Evolutionary conservation across 2,888 invertebrate genomes (phyloP).

Genomic region (Tolmerus cingulatus): DNA sequence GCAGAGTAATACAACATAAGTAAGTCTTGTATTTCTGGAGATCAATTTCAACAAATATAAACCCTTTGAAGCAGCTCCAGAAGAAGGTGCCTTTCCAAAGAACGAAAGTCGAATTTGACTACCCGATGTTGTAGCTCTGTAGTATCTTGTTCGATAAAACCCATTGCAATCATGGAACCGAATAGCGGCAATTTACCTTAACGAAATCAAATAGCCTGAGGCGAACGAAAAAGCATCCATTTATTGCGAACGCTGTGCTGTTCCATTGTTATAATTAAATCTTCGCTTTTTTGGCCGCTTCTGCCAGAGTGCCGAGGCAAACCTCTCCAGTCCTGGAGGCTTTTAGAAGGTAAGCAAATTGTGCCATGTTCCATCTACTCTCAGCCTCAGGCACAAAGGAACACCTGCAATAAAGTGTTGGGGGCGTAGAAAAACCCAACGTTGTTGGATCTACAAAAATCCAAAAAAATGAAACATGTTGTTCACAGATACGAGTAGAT

Average conservation of each 20-base stretch:
- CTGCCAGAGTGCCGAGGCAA: neutral
- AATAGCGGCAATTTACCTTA: neutral
- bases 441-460: neutral
- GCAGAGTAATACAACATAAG: no score
- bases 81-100: neutral
- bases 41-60: neutral
- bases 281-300: neutral
- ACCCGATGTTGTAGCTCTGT: neutral
- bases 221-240: neutral
- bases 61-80: neutral
- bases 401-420: neutral
- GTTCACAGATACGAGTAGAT: neutral
- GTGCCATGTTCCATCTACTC: neutral
- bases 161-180: neutral
- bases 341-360: neutral
- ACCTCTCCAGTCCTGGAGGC: neutral
- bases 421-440: neutral
- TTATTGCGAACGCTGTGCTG: neutral
- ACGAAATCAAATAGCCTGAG: neutral
- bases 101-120: neutral
- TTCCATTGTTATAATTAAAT: neutral
- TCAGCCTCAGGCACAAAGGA: neutral
- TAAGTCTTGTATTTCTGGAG: neutral
- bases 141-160: neutral
- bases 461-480: neutral